Conservation (phyloP, 2,888 invertebrate genomes). For the Dorcus hopei region DNA sequence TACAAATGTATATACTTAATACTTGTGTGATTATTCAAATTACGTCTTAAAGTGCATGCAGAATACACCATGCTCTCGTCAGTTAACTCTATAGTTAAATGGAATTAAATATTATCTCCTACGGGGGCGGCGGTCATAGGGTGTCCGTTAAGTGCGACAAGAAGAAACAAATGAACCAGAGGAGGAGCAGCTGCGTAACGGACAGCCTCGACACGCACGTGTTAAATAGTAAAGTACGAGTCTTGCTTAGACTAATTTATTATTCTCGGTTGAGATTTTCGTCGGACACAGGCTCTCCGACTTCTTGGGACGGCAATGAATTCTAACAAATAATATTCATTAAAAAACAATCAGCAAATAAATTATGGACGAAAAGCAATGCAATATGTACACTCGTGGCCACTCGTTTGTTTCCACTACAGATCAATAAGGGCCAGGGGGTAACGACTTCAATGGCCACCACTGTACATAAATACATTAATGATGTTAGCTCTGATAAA, state of each 20-base stretch:
- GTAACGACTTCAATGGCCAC: too few species aligned
- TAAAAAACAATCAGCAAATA: background rate
- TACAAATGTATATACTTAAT: conserved; percentile 2
- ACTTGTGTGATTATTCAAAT: background rate
- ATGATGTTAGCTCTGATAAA: background rate
- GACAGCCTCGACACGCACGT: background rate
- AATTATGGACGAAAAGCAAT: background rate
- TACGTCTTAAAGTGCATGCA: conserved; percentile 11
- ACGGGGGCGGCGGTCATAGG: background rate
- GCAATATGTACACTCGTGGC: background rate
- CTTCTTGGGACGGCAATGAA: conserved; percentile 60
- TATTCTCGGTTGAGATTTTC: conserved; percentile 71
- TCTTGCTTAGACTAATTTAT: conserved; percentile 38
- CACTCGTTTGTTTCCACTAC: too few species aligned
- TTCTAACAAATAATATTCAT: conserved; percentile 56
- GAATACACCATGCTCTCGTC: conserved; percentile 4
- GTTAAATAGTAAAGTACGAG: conserved; percentile 4
- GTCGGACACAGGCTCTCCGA: conserved; percentile 60
- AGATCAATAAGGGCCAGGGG: too few species aligned
- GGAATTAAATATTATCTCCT: background rate
- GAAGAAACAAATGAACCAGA: background rate
- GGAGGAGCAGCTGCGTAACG: background rate
- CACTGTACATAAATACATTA: background rate
- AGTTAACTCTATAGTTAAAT: conserved; percentile 1
- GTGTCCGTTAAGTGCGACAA: background rate